Conservation (phyloP, 2,888 invertebrate species). For the Macrostomum cliftonense region DNA sequence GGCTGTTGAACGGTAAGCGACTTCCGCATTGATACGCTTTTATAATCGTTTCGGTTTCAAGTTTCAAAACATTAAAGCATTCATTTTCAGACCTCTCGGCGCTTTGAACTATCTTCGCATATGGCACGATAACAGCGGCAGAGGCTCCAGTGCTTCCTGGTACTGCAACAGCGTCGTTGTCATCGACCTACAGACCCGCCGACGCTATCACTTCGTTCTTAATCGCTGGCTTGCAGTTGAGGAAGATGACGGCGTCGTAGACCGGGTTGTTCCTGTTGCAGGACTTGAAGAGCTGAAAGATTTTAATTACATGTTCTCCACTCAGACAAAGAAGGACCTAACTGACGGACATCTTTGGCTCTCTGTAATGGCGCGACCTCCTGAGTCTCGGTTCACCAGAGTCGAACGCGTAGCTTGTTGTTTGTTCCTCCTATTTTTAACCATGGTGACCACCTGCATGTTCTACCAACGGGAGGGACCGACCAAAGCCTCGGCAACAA, state of each 20-base stretch:
- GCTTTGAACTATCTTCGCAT: slow-evolving; percentile 37
- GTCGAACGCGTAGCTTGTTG: slow-evolving; percentile 41
- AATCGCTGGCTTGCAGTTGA: slow-evolving; percentile 41
- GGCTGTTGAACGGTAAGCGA: slow-evolving; percentile 28
- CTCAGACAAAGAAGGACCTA: slow-evolving; percentile 34
- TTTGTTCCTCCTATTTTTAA: slow-evolving; percentile 38
- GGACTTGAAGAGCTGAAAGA: slow-evolving; percentile 37
- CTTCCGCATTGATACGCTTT: no score
- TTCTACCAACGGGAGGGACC: slow-evolving; percentile 35
- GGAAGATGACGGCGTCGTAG: slow-evolving; percentile 39
- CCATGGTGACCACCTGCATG: slow-evolving; percentile 43
- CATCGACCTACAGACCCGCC: slow-evolving; percentile 39
- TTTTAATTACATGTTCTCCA: slow-evolving; percentile 38
- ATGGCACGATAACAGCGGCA: slow-evolving; percentile 42
- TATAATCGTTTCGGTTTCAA: no score
- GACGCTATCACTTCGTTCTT: slow-evolving; percentile 37
- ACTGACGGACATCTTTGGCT: slow-evolving; percentile 43
- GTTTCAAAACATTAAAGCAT: no score
- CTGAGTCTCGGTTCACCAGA: slow-evolving; percentile 38
- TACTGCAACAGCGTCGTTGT: slow-evolving; percentile 38
- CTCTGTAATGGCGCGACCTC: slow-evolving; percentile 41
- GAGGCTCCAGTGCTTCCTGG: slow-evolving; percentile 38
- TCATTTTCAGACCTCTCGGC: slow-evolving; percentile 40
- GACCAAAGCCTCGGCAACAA: no score
- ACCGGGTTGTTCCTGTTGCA: slow-evolving; percentile 40